A percentile compares a stretch with the other conserved stretches of the same genome.
Evolutionary conservation across 2,113 vertebrate genomes (phyloP).

Genomic region (Peromyscus californicus): DNA sequence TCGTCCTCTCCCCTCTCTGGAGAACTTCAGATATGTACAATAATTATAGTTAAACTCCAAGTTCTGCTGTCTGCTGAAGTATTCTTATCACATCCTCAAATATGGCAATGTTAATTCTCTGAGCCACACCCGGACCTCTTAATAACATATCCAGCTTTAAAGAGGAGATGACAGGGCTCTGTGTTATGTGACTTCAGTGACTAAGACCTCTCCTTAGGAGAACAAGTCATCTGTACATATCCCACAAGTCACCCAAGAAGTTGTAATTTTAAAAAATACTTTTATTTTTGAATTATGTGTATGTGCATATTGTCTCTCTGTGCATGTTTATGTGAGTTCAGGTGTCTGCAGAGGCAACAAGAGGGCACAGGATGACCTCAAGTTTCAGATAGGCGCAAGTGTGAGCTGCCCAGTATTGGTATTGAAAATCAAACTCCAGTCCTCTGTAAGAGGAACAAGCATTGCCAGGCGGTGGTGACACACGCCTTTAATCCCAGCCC

Average conservation of each 20-base stretch:
- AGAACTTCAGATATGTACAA: not conserved
- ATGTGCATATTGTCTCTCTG: not conserved
- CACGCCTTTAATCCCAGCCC: no score
- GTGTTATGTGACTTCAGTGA: not conserved
- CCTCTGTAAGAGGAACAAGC: not conserved
- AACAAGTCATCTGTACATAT: not conserved
- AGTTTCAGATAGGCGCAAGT: not conserved
- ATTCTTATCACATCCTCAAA: not conserved
- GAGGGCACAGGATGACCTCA: not conserved
- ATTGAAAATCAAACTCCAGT: not conserved
- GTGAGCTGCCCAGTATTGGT: not conserved
- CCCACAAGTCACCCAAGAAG: not conserved
- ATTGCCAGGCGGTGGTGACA: no score
- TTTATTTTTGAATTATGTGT: not conserved
- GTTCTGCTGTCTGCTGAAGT: conserved; percentile 28
- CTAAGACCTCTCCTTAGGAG: not conserved
- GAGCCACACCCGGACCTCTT: not conserved
- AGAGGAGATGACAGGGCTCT: not conserved
- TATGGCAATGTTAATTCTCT: not conserved
- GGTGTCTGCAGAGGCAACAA: not conserved
- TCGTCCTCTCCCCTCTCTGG: not conserved
- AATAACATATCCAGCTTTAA: not conserved
- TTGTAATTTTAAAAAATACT: not conserved
- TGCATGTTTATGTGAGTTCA: not conserved
- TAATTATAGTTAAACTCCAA: conserved; percentile 20